Conservation (phyloP, 2,113 vertebrate genomes). For the Prunella himalayana region DNA sequence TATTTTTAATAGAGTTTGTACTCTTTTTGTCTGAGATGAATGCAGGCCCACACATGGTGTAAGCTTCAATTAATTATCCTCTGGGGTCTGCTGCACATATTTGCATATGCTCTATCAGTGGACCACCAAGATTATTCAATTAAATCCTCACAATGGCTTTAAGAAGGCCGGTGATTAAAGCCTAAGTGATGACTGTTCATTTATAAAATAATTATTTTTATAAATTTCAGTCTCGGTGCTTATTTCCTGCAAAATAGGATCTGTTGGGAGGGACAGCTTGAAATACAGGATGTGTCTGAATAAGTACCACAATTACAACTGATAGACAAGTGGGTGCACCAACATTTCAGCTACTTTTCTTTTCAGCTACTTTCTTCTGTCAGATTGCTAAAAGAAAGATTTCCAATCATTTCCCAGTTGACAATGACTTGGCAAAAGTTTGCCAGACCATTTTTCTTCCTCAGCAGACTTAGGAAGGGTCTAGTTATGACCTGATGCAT, state of each 20-base stretch:
- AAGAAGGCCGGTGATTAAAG: neutral
- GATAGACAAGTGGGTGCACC: neutral
- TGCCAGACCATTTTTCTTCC: neutral
- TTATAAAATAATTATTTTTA: neutral
- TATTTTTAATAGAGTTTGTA: slow-evolving; percentile 11
- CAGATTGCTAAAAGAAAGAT: neutral
- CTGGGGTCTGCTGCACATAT: neutral
- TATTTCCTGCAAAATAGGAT: neutral
- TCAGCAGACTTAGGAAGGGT: neutral
- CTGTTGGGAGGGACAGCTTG: neutral
- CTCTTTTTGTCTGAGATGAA: slow-evolving; percentile 42
- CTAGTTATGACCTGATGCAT: neutral
- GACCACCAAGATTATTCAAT: slow-evolving; percentile 32
- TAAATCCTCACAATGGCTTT: neutral
- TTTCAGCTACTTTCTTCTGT: neutral
- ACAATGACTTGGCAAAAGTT: neutral
- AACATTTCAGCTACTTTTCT: neutral
- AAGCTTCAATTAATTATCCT: slow-evolving; percentile 10
- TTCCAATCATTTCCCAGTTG: neutral
- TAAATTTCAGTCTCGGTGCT: neutral
- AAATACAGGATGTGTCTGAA: neutral
- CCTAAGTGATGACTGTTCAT: neutral
- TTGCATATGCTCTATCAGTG: neutral
- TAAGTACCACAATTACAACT: neutral
- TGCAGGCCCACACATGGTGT: slow-evolving; percentile 29